Evolutionary conservation across 2,113 vertebrate species (phyloP), one percentile per base, ranked within the genome.

Genomic region (Leptobrachium ailaonicum): DNA sequence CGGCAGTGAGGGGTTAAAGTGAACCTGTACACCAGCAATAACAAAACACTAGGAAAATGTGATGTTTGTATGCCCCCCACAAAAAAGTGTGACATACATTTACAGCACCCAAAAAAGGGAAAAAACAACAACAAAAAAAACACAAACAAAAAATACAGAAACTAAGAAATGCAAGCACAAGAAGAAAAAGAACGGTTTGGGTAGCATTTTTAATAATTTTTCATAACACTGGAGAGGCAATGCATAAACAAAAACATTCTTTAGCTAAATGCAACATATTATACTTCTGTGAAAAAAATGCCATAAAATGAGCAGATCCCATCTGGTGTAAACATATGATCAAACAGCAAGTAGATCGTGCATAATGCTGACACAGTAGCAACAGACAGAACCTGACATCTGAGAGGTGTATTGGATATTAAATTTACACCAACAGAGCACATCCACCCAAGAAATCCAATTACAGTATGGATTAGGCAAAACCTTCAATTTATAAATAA

Each of bases 281-380:
- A 41, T 58, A 56, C 20, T 32, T 32, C 41, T 73, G 9, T 40
- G 32, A 53, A 47, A 56, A 10, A 73, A 41, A 73, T 42, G 54
- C 53, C 40, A 56, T 60, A 73, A 82, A 78, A 83, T 67, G 69
- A 11, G 86, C 77, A 82, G 41, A 83, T 67, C 70, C 82, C 80
- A 84, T 66, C 86, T 83, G 82, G 86, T 82, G 86, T 84, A 82
- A 86, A 76, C 82, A 74, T 83, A 77, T 8, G 68, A 58, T 81
- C 75, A 83, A 89, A 87, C 86, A 88, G 88, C 77, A 82, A 77
- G 14, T 63, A 86, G 82, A 78, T 72, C 82, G 87, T 54, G 47
- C 53, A 60, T 69, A 71, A 45, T 70, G 67, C 76, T 71, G 67
- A 9, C 43, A 50, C 54, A 60, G 2, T 10, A 58, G 56, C 56